These are phyloP conservation scores for Nipponacmea schrenckii DNA, from an alignment of 2,888 invertebrate genomes.

Conservation along the genomic window DNA sequence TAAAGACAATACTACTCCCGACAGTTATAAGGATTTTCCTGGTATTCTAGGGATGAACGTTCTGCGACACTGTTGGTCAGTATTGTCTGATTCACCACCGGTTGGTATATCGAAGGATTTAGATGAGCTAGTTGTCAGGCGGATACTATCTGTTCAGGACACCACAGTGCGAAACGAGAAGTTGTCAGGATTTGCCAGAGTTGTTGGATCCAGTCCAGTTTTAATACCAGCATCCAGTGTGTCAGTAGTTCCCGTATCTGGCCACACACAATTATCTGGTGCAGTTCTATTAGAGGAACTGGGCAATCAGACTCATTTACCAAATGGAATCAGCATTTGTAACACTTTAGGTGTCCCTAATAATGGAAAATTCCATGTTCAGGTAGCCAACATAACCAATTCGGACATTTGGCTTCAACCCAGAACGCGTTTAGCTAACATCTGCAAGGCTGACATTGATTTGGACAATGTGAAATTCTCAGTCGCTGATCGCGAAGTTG, in stretches of 20 bases:
- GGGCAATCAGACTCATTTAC: not conserved
- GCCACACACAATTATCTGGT: not conserved
- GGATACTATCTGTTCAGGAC: not conserved
- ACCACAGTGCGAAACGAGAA: not conserved
- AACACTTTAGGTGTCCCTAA: not conserved
- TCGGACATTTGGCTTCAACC: not conserved
- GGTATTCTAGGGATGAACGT: not conserved
- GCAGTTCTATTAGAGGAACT: not conserved
- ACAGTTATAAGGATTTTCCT: not conserved
- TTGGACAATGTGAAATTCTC: not conserved
- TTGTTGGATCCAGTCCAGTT: not conserved
- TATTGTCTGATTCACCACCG: not conserved
- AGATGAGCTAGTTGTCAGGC: not conserved
- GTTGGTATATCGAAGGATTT: not conserved
- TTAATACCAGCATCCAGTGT: constrained; percentile 9
- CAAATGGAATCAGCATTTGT: not conserved
- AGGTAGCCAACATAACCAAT: not conserved
- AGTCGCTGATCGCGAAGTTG: not conserved
- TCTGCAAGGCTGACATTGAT: not conserved
- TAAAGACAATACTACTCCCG: not conserved
- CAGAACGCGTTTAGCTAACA: not conserved
- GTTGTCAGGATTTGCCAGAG: not conserved
- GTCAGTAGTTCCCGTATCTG: constrained; percentile 12
- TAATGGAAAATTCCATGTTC: not conserved
- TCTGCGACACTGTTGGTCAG: not conserved